A percentile compares a stretch with the other conserved stretches of the same genome.
These are phyloP conservation scores for Melinaea menophilus DNA, from an alignment of 2,888 invertebrate species.

Conservation along the genomic window DNA sequence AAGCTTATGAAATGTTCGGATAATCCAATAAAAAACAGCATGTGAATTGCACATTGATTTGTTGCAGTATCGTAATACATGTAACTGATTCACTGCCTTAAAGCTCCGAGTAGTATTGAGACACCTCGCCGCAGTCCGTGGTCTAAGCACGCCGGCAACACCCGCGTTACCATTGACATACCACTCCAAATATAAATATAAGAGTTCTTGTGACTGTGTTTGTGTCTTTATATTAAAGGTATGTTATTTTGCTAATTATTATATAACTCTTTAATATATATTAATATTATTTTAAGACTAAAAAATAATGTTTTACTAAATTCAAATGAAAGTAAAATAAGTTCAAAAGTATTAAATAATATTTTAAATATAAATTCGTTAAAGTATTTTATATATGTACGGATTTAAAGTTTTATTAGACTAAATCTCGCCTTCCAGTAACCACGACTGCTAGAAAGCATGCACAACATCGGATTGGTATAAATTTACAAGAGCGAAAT, in stretches of 20 bases:
- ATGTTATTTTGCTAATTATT: slow-evolving; percentile 6
- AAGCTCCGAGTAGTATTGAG: slow-evolving; percentile 3
- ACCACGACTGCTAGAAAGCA: too few species aligned
- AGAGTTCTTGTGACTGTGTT: slow-evolving; percentile 12
- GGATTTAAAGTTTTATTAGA: too few species aligned
- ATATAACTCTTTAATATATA: neutral
- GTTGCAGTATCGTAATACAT: too few species aligned
- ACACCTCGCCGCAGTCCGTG: slow-evolving; percentile 22
- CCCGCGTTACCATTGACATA: slow-evolving; percentile 13
- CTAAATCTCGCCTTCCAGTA: too few species aligned
- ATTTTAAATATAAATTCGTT: too few species aligned
- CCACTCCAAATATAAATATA: neutral
- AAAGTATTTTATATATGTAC: too few species aligned
- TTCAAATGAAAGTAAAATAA: neutral
- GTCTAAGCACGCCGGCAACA: slow-evolving; percentile 19
- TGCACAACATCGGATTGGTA: too few species aligned
- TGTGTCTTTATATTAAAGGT: slow-evolving; percentile 12
- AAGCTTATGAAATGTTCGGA: too few species aligned
- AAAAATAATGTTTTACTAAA: neutral
- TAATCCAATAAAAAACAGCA: too few species aligned
- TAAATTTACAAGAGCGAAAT: too few species aligned
- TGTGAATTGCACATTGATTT: too few species aligned
- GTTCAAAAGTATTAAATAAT: too few species aligned
- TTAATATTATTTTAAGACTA: neutral
- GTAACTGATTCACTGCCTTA: slow-evolving; percentile 4